Evolutionary conservation across 2,797 vertebrate genomes (phyloP).

Genomic region (Sebastes jordani): DNA sequence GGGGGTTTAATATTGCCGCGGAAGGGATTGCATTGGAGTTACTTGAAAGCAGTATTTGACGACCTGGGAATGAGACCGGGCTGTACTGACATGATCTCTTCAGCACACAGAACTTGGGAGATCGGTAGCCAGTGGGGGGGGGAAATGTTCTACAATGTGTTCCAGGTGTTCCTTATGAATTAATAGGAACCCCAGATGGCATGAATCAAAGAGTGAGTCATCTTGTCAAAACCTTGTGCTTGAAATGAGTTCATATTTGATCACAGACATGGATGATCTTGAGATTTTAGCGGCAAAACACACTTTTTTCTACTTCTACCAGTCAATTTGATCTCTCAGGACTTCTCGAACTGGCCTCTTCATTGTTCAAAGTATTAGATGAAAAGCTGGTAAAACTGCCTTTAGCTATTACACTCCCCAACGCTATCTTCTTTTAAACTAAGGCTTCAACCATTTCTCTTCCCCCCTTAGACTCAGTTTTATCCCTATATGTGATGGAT

Average conservation of each 20-base stretch:
- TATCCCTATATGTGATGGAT: background rate
- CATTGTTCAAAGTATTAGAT: constrained; percentile 6
- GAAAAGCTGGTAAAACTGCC: constrained; percentile 13
- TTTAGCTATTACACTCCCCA: background rate
- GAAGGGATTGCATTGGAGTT: background rate
- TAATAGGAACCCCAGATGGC: constrained; percentile 5
- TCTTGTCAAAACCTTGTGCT: background rate
- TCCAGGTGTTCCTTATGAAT: constrained; percentile 39
- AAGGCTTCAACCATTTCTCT: background rate
- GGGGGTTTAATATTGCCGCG: background rate
- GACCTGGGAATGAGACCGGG: background rate
- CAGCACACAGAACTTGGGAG: background rate
- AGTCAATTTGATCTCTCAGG: background rate
- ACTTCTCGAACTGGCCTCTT: background rate
- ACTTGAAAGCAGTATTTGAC: background rate
- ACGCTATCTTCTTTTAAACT: background rate
- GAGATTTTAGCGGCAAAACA: background rate
- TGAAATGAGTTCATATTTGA: constrained; percentile 10
- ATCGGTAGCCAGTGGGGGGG: background rate
- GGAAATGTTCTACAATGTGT: background rate
- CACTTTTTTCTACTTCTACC: background rate
- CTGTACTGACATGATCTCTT: background rate
- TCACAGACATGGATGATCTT: background rate
- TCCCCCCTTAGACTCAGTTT: background rate
- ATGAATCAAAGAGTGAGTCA: constrained; percentile 20